phyloP scores from a whole-genome alignment of 2,113 vertebrate species.

The Ellobius talpinus region DNA sequence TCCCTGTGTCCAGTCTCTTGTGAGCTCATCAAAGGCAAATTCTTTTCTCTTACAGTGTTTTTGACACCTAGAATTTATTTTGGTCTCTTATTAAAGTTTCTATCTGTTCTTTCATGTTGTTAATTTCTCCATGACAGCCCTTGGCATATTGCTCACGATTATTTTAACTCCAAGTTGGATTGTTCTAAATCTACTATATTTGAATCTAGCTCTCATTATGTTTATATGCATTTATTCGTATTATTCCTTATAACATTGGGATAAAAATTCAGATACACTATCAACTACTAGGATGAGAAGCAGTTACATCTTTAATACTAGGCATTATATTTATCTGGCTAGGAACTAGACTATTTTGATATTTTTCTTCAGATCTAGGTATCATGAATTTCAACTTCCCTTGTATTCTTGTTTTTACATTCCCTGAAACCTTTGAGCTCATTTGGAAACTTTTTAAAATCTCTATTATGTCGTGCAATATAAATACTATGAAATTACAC shows the following conservation, averaged over 20 bases:
- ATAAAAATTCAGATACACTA: not conserved
- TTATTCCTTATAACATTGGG: not conserved
- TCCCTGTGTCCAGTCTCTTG: not conserved
- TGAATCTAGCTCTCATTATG: not conserved
- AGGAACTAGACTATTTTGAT: slow-evolving; percentile 18
- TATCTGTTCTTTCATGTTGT: not conserved
- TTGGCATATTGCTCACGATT: not conserved
- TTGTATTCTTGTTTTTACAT: not conserved
- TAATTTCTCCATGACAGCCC: not conserved
- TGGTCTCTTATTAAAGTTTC: slow-evolving; percentile 7
- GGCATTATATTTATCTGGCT: not conserved
- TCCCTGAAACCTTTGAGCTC: not conserved
- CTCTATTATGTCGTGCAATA: not conserved
- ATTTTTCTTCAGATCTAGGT: slow-evolving; percentile 9
- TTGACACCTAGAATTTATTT: slow-evolving; percentile 30
- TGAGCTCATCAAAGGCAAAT: not conserved
- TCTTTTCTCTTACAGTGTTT: not conserved
- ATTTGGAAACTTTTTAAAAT: not conserved
- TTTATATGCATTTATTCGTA: not conserved
- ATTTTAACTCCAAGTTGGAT: slow-evolving; percentile 1
- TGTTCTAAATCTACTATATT: not conserved
- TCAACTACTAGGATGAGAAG: not conserved
- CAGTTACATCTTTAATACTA: not conserved
- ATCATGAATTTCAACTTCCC: not conserved
- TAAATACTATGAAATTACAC: not conserved